Conservation (phyloP, 2,797 vertebrate species). For the Paedocypris micromegethes region DNA sequence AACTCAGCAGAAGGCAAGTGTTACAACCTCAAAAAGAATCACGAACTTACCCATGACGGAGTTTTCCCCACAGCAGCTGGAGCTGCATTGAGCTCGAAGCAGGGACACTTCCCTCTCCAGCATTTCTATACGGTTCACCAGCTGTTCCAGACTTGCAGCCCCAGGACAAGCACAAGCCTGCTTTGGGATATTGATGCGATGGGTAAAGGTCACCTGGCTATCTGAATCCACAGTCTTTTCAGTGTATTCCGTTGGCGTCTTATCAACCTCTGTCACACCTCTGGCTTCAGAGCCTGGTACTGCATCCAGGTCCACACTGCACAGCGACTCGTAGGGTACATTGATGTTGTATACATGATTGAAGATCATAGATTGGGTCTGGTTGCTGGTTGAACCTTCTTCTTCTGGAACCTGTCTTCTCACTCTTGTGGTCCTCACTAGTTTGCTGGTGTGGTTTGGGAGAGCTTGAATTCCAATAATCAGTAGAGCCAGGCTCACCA, state of each 20-base stretch:
- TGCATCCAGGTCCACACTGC: constrained; percentile 76
- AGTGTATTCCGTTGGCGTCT: constrained; percentile 69
- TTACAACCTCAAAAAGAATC: background rate
- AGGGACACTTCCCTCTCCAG: constrained; percentile 91
- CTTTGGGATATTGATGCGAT: constrained; percentile 94
- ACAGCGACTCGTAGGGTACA: constrained; percentile 85
- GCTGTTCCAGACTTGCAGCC: constrained; percentile 78
- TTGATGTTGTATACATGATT: constrained; percentile 98
- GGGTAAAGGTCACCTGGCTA: constrained; percentile 93
- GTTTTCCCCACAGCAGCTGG: constrained; percentile 84
- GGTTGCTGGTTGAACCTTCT: constrained; percentile 64
- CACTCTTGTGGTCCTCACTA: constrained; percentile 71
- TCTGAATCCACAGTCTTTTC: constrained; percentile 87
- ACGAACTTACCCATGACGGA: constrained; percentile 80
- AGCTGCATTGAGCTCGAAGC: constrained; percentile 83
- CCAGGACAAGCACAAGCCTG: constrained; percentile 82
- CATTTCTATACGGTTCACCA: constrained; percentile 88
- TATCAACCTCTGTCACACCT: constrained; percentile 54
- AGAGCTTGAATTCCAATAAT: constrained; percentile 55
- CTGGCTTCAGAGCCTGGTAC: constrained; percentile 60
- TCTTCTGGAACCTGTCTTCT: constrained; percentile 65
- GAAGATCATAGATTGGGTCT: constrained; percentile 84
- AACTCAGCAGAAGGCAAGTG: background rate
- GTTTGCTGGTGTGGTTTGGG: constrained; percentile 68
- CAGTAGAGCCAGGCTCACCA: constrained; percentile 58